Base-by-base conservation (phyloP, 2,888 invertebrate species). In the Agrochola lychnidis region DNA sequence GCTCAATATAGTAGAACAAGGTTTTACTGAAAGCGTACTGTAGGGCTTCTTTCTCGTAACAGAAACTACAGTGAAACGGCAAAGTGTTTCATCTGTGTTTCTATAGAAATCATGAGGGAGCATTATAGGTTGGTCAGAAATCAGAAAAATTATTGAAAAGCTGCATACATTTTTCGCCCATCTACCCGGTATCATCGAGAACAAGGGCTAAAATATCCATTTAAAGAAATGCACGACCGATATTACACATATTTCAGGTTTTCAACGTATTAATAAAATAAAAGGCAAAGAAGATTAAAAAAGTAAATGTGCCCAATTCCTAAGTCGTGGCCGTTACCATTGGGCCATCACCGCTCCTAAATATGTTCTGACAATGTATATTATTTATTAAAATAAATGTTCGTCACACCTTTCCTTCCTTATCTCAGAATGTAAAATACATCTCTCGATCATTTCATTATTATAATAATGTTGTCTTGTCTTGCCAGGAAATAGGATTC, bases 401-500 rank as follows among this genome's bases (percentile, higher is more conserved):
- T n/a, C 19, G 45, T 16, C 48, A 36, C 42, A 45, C 14, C 22
- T 62, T 30, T 16, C 14, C 4, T 22, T 4, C n/a, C n/a, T 57
- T 63, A 61, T 80, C 30, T 53, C 12, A 5, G 4, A 78, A 70
- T 78, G 72, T 70, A 79, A 82, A 83, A 85, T 64, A 79, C 79
- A 78, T 83, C 69, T 81, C 80, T 77, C 73, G 83, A 89, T 88
- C 86, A 88, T 88, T 89, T 86, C 82, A 81, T 87, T 87, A 87
- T 77, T 81, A 87, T 84, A 85, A 90, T 88, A 88, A 85, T 88
- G 84, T 86, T 90, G 88, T 89, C 89, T 88, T 82, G 90, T 89
- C 88, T 88, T 87, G 86, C 80, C 90, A 87, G 91, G 92, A 92
- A 91, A 92, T 92, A 84, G 88, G 87, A 91, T 91, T 88, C 81